Base-by-base conservation (phyloP, 2,888 invertebrate genomes). In the Diarsia mendica region DNA sequence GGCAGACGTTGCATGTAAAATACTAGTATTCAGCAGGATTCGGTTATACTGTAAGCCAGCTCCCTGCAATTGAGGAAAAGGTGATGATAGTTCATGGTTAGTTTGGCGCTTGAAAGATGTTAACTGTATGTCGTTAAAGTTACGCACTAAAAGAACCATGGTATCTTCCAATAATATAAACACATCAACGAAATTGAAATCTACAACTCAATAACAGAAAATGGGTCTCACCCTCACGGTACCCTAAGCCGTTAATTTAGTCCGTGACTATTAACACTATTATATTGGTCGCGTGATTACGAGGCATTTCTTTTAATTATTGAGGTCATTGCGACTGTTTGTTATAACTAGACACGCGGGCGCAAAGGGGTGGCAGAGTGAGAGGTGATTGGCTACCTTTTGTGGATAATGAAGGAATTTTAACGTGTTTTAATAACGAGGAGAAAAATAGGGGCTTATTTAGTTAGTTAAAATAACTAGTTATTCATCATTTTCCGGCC, bases 251-350 rank as follows among this genome's bases (percentile, higher is more conserved):
- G 8, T 60, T n/a, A 65, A 20, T 68, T 65, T 67, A 58, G 58
- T 28, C 18, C 81, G 65, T 80, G 65, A 60, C 65, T 65, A 68
- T 81, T 75, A 81, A 81, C 81, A 81, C 68, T 55, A 11, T 13
- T 55, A 11, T 13, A 28, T 23, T 3, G 51, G 0, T 81, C 33
- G 79, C 79, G 79, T 79, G 79, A 75, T 79, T 68, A 79, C 53
- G 3, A 75, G 5, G 44, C 82, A 68, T 79, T 81, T 23, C 28
- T 60, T 77, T 79, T 81, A 81, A 81, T 75, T 75, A 79, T 75
- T 49, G 67, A 68, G 81, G 79, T 79, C 79, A 68, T 48, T 53
- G 55, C 9, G 48, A 46, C 44, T 64, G 75, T 80, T 79, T 73
- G 78, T 67, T 67, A 66, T 66, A 64, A 67, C 23, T 13, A 23